phyloP scores from a whole-genome alignment of 2,888 invertebrate genomes.

The Proisotoma minuta region DNA sequence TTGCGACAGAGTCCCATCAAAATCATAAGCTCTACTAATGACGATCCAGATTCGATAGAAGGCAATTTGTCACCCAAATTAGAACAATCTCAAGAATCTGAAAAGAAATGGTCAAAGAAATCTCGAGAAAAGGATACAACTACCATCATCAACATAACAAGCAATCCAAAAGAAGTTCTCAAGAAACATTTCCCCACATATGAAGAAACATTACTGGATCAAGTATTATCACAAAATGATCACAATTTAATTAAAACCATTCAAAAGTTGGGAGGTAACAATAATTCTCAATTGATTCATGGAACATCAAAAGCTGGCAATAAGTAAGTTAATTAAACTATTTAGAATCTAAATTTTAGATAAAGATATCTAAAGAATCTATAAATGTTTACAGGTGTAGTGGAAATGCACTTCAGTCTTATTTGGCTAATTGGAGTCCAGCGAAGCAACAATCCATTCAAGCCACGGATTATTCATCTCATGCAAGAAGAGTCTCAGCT shows the following conservation, averaged over 20 bases:
- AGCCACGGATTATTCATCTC: background rate
- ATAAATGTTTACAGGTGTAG: conserved; percentile 40
- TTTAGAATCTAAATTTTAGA: no score
- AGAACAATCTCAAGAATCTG: background rate
- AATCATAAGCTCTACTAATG: no score
- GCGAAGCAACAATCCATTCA: conserved; percentile 7
- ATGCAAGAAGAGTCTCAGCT: conserved; percentile 37
- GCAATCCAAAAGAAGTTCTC: conserved; percentile 43
- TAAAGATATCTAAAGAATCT: no score
- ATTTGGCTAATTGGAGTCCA: conserved; percentile 44
- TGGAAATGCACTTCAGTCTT: conserved; percentile 46
- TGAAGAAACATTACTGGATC: conserved; percentile 43
- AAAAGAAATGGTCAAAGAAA: background rate
- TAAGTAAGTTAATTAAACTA: conserved; percentile 7
- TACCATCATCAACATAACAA: background rate
- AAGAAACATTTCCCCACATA: conserved; percentile 43
- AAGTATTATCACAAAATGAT: conserved; percentile 44
- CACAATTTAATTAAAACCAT: conserved; percentile 46
- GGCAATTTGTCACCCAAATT: background rate
- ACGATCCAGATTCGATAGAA: background rate
- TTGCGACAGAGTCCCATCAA: background rate
- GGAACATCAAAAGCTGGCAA: conserved; percentile 16
- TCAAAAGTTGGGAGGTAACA: conserved; percentile 43
- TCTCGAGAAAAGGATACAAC: no score
- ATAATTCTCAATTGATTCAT: conserved; percentile 14